Evolutionary conservation across 2,797 vertebrate genomes (phyloP).

Genomic region (Catamblyrhynchus diadema): DNA sequence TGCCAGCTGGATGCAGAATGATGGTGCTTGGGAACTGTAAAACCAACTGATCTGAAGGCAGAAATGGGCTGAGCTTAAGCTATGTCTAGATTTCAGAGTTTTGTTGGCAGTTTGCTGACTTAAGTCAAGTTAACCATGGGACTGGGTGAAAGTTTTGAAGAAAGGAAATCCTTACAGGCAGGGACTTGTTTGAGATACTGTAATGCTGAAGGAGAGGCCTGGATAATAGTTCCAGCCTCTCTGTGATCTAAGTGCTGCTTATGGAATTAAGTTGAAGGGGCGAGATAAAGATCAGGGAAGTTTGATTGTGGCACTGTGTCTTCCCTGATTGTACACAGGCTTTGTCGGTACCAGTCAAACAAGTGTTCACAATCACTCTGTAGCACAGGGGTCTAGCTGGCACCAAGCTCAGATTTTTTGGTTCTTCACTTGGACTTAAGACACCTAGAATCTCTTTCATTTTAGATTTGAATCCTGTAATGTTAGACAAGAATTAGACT

Average conservation of each 20-base stretch:
- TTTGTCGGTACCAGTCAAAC: background rate
- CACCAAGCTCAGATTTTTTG: background rate
- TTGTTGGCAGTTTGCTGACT: background rate
- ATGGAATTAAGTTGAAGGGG: background rate
- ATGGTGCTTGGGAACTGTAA: background rate
- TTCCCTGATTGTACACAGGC: background rate
- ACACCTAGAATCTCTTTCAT: background rate
- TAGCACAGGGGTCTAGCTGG: background rate
- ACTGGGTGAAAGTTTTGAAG: background rate
- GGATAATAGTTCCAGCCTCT: background rate
- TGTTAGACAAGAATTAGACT: background rate
- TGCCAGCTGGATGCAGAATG: background rate
- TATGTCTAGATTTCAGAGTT: background rate
- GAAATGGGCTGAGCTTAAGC: background rate
- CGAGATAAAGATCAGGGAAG: conserved; percentile 4
- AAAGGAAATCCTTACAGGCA: background rate
- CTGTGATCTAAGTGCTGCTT: background rate
- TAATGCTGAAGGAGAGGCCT: background rate
- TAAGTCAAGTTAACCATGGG: background rate
- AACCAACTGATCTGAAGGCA: background rate
- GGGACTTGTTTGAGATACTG: background rate
- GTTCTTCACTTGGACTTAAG: background rate
- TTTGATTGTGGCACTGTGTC: background rate
- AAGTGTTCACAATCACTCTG: background rate
- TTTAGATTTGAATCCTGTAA: background rate